Percentiles rank a stretch among this genome's conserved stretches.
These are phyloP conservation scores for Gymnothorax javanicus DNA, from an alignment of 2,797 vertebrate species.

Conservation along the genomic window DNA sequence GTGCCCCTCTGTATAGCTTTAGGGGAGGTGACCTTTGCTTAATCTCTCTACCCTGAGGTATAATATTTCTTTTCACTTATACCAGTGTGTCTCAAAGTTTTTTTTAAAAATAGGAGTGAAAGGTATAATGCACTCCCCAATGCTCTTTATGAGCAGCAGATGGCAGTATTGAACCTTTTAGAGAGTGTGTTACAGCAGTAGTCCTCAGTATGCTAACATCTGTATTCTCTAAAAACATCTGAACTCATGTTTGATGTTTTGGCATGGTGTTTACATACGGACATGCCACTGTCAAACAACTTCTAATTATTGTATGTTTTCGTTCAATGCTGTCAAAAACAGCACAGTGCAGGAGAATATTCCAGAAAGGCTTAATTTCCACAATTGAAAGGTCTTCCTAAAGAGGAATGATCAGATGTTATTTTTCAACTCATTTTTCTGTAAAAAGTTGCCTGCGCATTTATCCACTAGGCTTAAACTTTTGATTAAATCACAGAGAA, in stretches of 20 bases:
- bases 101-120: neutral
- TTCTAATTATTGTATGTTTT: neutral
- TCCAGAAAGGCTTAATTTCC: too few relatives aligned
- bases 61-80: neutral
- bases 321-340: neutral
- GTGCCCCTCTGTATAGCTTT: neutral
- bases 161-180: constrained; percentile 56
- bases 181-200: neutral
- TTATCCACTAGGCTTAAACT: too few relatives aligned
- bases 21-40: neutral
- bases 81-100: neutral
- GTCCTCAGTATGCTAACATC: neutral
- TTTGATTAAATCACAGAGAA: too few relatives aligned
- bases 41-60: constrained; percentile 17
- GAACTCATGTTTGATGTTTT: neutral
- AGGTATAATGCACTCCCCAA: neutral
- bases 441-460: too few relatives aligned
- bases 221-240: neutral
- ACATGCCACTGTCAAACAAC: neutral
- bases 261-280: neutral
- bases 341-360: neutral
- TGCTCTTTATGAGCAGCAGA: constrained; percentile 50
- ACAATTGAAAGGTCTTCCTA: too few relatives aligned
- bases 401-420: too few relatives aligned
- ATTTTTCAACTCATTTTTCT: too few relatives aligned